Evolutionary conservation across 2,888 invertebrate species (phyloP), one percentile per base, ranked within the genome.

Genomic region (Oscheius sp.): DNA sequence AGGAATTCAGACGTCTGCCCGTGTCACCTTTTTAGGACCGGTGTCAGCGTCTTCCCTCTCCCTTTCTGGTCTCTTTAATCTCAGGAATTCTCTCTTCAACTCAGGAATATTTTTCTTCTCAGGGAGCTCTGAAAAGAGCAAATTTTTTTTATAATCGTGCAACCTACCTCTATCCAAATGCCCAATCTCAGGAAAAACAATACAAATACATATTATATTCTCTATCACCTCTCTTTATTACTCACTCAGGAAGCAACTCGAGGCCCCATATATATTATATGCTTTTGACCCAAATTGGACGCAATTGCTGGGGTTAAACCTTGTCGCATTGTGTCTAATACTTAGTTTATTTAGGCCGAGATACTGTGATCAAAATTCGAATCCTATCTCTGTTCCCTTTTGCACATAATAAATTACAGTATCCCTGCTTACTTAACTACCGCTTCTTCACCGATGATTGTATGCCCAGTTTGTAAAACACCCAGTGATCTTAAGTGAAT

Each of bases 81-180:
- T 55, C 55, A 55, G 55, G 55, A 55, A 33, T 31, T 55, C 55
- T 45, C 61, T n/a, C n/a, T n/a, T n/a, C 61, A 45, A 45, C 61
- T 45, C 61, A 61, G 61, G 61, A 45, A 45, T 61, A 27, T 61
- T 45, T 61, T 31, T 61, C 34, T 29, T 42, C 61, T 61, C 61
- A 61, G 45, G 61, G 46, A 45, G 17, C 25, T n/a, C n/a, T 55
- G n/a, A 29, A 34, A n/a, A 55, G 15, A 17, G 20, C 37, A 17
- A 55, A 29, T 34, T 34, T 34, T 25, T 48, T 48, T 25, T 48
- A 15, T 48, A 17, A 25, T 25, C 25, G 15, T 61, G 61, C 31
- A 31, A 61, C n/a, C 61, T 61, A 61, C 61, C 61, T 61, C 61
- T 61, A 45, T 61, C 61, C 42, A 55, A 20, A 42, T 20, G n/a